A percentile compares a stretch with the other conserved stretches of the same genome.
Evolutionary conservation across 2,797 vertebrate genomes (phyloP).

Genomic region (Sphenodon punctatus): DNA sequence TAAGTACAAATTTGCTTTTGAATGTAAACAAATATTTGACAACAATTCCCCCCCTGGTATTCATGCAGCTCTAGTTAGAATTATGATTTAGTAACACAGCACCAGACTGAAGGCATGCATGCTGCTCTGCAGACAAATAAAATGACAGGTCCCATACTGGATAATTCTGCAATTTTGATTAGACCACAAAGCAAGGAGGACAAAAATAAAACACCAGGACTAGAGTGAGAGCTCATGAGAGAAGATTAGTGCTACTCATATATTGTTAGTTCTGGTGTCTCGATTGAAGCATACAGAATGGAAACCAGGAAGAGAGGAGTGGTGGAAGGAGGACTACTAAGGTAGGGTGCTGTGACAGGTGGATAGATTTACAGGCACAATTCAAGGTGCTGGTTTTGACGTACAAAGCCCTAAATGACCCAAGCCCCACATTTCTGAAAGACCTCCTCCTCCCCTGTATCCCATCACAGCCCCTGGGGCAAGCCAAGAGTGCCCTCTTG

Average conservation of each 20-base stretch:
- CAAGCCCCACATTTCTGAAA: too few species aligned
- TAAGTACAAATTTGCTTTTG: conserved; percentile 15
- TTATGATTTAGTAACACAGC: conserved; percentile 14
- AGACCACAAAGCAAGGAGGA: neutral
- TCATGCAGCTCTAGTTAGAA: conserved; percentile 10
- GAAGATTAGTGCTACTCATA: neutral
- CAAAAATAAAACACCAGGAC: neutral
- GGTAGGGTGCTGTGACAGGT: too few species aligned
- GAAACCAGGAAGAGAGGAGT: conserved; percentile 11
- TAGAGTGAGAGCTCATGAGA: neutral
- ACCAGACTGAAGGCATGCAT: neutral
- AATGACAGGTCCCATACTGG: neutral
- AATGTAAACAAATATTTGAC: conserved; percentile 24
- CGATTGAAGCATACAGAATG: neutral
- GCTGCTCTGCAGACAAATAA: neutral
- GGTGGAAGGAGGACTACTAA: too few species aligned
- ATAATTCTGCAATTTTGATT: neutral
- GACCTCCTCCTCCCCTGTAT: too few species aligned
- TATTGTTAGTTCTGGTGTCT: neutral
- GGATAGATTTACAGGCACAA: too few species aligned
- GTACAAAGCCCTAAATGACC: too few species aligned
- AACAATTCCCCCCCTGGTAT: neutral
- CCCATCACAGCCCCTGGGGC: too few species aligned
- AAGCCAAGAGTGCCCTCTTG: too few species aligned
- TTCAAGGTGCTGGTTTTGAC: too few species aligned